Evolutionary conservation across 2,113 vertebrate species (phyloP).

Genomic region (Muntiacus muntjak): DNA sequence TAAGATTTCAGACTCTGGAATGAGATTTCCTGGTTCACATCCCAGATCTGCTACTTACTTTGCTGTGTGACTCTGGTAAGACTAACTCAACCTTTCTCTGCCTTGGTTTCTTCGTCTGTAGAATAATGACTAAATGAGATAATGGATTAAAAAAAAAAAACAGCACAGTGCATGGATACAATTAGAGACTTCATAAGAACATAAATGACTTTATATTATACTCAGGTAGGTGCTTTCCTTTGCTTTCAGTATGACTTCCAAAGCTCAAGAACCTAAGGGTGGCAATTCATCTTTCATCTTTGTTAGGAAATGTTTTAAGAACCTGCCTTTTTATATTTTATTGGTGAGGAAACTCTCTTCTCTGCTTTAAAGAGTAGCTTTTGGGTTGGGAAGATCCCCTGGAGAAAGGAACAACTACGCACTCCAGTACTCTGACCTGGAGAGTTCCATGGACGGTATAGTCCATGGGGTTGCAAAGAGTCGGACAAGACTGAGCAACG

Average conservation of each 20-base stretch:
- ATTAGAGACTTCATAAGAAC: background rate
- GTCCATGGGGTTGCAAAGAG: background rate
- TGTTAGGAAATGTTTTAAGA: constrained; percentile 3
- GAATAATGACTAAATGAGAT: background rate
- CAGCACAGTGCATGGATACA: background rate
- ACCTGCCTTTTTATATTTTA: constrained; percentile 16
- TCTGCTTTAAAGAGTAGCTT: background rate
- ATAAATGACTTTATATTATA: background rate
- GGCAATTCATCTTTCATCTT: background rate
- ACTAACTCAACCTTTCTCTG: background rate
- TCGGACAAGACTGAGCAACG: background rate
- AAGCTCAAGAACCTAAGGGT: background rate
- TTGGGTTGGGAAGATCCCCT: background rate
- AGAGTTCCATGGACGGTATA: fast-evolving
- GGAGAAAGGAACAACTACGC: background rate
- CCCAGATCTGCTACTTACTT: background rate
- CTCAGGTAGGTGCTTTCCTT: background rate
- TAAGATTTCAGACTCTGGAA: background rate
- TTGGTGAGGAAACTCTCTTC: background rate
- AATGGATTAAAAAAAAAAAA: background rate
- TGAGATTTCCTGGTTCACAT: background rate
- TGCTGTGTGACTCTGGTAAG: background rate
- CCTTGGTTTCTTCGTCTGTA: background rate
- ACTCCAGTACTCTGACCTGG: background rate
- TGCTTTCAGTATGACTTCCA: background rate